Base-by-base conservation (phyloP, 2,797 vertebrate genomes). In the Helarctos malayanus region DNA sequence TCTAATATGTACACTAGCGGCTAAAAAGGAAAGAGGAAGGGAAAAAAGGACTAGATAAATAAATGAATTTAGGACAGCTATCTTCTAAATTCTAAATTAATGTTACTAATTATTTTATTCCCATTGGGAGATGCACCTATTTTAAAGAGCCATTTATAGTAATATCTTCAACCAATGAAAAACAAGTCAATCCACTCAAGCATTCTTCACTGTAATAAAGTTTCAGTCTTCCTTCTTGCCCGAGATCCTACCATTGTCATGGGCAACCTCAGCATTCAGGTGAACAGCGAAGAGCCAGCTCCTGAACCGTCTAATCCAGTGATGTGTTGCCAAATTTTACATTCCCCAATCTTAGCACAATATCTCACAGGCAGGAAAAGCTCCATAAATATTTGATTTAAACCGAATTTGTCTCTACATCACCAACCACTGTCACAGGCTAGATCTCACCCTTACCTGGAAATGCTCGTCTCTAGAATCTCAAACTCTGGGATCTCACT, bases 31-130 rank as follows among this genome's bases (percentile, higher is more conserved):
- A 97, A 95, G 47, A 61, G 47, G 35, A 78, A 59, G 59, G 59
- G 5, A 79, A 89, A 95, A 76, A 52, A 95, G 85, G 89, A 96
- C 83, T 90, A 92, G 93, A 57, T 86, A 97, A 97, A 84, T 82
- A 92, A 90, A 63, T 90, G 84, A 95, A 98, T 98, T 95, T 95
- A 98, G 98, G 97, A 94, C 97, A 97, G 96, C 76, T 69, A 92
- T 73, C 93, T 79, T 92, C 95, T 68, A 92, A 94, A 95, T 80
- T 95, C 97, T 97, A 97, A 95, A 98, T 98, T 97, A 97, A 94
- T 49, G 76, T 88, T 80, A 45, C 97, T 98, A 98, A 98, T 98
- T 98, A 97, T 97, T 95, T 81, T 89, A 93, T 81, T 90, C 85
- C 92, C 94, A 69, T 14, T 69, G 93, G 95, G 95, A 96, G 88